Base-by-base conservation (phyloP, 2,113 vertebrate genomes). In the Syrrhaptes paradoxus region DNA sequence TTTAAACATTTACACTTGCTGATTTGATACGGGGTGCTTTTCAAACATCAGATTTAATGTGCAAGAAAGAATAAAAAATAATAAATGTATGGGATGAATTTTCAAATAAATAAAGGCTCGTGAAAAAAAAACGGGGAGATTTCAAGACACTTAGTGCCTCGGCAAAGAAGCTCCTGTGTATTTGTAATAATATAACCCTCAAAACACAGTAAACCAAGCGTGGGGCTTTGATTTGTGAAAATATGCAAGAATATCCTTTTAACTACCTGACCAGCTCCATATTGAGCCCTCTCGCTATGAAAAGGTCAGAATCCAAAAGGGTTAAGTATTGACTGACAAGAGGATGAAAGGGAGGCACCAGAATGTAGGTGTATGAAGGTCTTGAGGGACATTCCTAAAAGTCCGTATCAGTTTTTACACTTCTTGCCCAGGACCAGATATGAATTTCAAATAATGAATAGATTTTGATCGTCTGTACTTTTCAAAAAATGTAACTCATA, bases 241-340 rank as follows among this genome's bases (percentile, higher is more conserved):
- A 94, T 95, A 96, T 85, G 89, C 93, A 92, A 94, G 80, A 79
- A 81, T 61, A 89, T 75, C 58, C 73, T 94, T 92, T 96, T 81
- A 96, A 87, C 73, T 93, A 68, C 46, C 65, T 78, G 80, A 96
- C 75, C 66, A 85, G 92, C 78, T 92, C 90, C 77, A 75, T 41
- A 81, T 17, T 0, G 0, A 94, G 83, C 70, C 71, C 83, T 93
- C 48, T 41, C 41, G 36, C 76, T n/a, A 65, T 59, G 52, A 62
- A 87, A 88, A 95, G 95, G 90, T 94, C 94, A 93, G 92, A 78
- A 88, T 92, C 65, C 77, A 76, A 93, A 97, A 95, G 95, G 90
- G 96, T 97, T 93, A 97, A 92, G 48, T 93, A 97, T 95, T 93
- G 96, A 96, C 84, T 95, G 93, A 96, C 95, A 93, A 93, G 92